phyloP scores from a whole-genome alignment of 2,113 vertebrate genomes.

The Haemorhous mexicanus region DNA sequence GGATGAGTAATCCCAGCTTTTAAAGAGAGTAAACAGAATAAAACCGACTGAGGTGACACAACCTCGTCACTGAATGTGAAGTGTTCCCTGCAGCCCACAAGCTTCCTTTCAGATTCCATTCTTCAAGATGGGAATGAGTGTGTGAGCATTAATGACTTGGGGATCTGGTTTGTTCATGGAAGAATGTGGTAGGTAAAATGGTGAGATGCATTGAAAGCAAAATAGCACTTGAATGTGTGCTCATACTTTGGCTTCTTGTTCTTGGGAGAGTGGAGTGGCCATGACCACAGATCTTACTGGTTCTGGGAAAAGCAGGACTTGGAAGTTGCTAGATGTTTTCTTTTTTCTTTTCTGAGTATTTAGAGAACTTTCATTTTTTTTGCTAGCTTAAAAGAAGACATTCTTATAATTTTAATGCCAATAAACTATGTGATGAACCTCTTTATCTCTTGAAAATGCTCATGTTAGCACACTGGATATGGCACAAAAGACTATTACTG shows the following conservation, averaged over 20 bases:
- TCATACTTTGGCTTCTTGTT: neutral
- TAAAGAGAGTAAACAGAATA: neutral
- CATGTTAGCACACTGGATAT: neutral
- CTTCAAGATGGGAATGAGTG: neutral
- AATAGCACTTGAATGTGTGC: neutral
- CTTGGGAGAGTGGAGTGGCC: neutral
- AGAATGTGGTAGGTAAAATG: neutral
- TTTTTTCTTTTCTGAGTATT: neutral
- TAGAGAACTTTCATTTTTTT: neutral
- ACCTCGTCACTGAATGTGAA: neutral
- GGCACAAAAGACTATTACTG: neutral
- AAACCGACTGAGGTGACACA: neutral
- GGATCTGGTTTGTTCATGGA: neutral
- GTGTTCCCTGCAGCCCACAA: neutral
- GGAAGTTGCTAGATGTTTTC: neutral
- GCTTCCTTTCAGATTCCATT: neutral
- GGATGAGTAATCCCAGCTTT: neutral
- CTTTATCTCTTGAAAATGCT: neutral
- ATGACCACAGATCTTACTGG: neutral
- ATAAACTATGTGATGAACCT: neutral
- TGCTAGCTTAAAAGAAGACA: neutral
- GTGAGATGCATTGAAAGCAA: neutral
- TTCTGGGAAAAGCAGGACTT: neutral
- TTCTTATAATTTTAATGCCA: neutral
- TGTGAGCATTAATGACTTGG: neutral